A percentile compares a stretch with the other conserved stretches of the same genome.
Conservation (phyloP, 1,140 invertebrate species). For the Sycophaga agraensis region DNA sequence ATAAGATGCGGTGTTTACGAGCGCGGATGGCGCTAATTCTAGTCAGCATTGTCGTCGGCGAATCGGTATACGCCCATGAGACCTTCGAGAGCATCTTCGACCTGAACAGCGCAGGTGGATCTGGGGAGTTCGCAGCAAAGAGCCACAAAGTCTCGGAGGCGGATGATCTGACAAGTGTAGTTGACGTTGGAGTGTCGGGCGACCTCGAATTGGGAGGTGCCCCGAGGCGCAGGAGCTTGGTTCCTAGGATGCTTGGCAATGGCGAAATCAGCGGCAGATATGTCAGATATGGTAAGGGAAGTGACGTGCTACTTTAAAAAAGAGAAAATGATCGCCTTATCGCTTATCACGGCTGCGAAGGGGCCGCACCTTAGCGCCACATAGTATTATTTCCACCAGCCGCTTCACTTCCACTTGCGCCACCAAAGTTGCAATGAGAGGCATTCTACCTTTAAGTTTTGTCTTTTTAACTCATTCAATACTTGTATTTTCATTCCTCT, state of each 20-base stretch:
- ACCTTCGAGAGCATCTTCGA: conserved; percentile 38
- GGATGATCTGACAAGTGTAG: background rate
- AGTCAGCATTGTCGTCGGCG: background rate
- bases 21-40: background rate
- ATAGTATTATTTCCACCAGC: background rate
- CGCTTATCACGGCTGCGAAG: conserved; percentile 13
- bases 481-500: too few relatives aligned
- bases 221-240: background rate
- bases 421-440: too few relatives aligned
- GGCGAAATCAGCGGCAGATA: conserved; percentile 40
- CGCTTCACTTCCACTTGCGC: background rate
- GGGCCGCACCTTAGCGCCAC: conserved; percentile 1
- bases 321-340: background rate
- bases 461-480: too few relatives aligned
- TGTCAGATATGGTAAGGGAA: conserved; percentile 51
- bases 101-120: conserved; percentile 6
- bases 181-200: background rate
- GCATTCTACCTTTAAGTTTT: too few relatives aligned
- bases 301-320: background rate
- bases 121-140: background rate
- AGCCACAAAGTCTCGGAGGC: background rate
- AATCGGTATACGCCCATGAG: conserved; percentile 13
- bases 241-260: conserved; percentile 14
- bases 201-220: too few relatives aligned
- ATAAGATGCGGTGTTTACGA: background rate